phyloP scores from a whole-genome alignment of 2,888 invertebrate genomes.

The Drosophila neotestacea region DNA sequence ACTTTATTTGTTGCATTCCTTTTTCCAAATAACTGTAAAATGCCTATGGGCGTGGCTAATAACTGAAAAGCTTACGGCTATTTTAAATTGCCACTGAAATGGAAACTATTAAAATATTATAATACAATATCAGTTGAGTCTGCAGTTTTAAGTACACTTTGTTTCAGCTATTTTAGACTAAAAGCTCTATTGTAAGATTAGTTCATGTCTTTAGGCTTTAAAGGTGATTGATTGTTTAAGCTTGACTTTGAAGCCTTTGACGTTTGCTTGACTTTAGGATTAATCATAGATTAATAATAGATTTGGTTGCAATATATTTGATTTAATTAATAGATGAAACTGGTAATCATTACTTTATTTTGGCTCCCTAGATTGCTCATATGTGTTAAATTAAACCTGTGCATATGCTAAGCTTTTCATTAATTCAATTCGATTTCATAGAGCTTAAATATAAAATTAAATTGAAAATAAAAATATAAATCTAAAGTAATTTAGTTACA shows the following conservation, averaged over 20 bases:
- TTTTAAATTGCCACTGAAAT: constrained; percentile 11
- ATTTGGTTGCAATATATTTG: too few species aligned
- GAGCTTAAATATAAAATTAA: too few species aligned
- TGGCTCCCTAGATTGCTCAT: too few species aligned
- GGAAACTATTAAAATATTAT: constrained; percentile 16
- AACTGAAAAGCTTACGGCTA: background rate
- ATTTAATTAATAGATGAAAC: too few species aligned
- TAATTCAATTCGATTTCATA: too few species aligned
- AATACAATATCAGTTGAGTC: background rate
- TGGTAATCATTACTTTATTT: too few species aligned
- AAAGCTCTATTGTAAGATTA: background rate
- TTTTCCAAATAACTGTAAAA: constrained; percentile 1
- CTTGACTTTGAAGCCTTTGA: background rate
- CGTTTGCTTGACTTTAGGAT: too few species aligned
- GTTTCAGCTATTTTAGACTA: background rate
- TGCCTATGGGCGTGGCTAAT: background rate
- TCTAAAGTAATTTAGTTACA: too few species aligned
- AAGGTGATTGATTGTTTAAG: background rate
- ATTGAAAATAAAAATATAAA: too few species aligned
- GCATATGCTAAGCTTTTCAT: too few species aligned
- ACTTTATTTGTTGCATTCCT: background rate
- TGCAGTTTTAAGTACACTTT: background rate
- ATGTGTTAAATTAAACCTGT: too few species aligned
- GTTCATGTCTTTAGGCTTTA: background rate
- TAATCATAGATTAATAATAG: too few species aligned